These are phyloP conservation scores for Taenioides sp. DNA, from an alignment of 2,797 vertebrate species.

Conservation along the genomic window DNA sequence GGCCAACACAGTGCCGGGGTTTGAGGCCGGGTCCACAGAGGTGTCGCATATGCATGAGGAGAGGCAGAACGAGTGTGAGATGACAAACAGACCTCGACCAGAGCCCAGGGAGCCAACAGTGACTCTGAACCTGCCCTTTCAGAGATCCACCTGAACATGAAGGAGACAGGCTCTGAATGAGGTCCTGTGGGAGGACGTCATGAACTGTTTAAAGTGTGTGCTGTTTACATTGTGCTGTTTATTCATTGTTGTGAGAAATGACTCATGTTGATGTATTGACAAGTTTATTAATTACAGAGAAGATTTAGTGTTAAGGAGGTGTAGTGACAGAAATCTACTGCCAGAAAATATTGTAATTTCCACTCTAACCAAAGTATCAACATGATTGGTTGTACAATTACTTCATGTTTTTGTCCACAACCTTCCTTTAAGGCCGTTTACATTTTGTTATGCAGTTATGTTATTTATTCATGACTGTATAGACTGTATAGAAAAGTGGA, in stretches of 20 bases:
- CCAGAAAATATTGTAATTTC: background rate
- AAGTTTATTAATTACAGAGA: background rate
- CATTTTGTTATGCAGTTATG: background rate
- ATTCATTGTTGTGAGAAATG: background rate
- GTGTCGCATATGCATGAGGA: constrained; percentile 84
- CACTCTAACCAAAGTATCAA: background rate
- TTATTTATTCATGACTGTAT: too few relatives aligned
- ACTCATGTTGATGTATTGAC: background rate
- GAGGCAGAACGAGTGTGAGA: constrained; percentile 75
- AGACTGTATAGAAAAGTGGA: too few relatives aligned
- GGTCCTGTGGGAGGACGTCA: constrained; percentile 49
- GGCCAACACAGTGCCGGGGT: constrained; percentile 80
- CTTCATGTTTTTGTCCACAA: background rate
- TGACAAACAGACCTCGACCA: constrained; percentile 65
- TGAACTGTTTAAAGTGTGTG: constrained; percentile 5
- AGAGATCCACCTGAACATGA: constrained; percentile 67
- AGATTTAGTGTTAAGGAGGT: background rate
- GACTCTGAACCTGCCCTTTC: constrained; percentile 73
- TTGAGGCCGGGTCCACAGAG: constrained; percentile 81
- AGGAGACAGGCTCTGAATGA: constrained; percentile 20
- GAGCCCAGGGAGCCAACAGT: constrained; percentile 72
- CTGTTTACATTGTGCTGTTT: background rate
- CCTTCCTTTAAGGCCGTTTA: background rate
- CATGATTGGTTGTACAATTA: background rate
- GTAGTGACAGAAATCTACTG: background rate